Percentiles rank a stretch among this genome's conserved stretches.
phyloP scores from a whole-genome alignment of 1,140 invertebrate genomes.

The Sarcophaga peregrina region DNA sequence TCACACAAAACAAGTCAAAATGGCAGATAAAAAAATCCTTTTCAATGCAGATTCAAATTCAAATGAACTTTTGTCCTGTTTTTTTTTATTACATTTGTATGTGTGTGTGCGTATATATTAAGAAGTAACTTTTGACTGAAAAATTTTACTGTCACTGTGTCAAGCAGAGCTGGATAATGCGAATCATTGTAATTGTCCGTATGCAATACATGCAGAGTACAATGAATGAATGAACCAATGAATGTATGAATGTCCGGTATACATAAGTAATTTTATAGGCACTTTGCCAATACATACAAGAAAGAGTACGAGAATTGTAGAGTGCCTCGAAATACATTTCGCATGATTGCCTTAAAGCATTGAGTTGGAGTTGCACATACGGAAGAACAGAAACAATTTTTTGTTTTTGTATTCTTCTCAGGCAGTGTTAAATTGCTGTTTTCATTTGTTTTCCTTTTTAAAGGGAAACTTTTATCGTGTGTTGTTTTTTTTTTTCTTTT shows the following conservation, averaged over 20 bases:
- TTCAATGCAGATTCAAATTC: constrained; percentile 9
- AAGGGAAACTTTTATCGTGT: neutral
- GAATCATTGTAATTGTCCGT: too few species aligned
- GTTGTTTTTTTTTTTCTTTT: constrained; percentile 1
- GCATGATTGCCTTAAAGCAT: too few species aligned
- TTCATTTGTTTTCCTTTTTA: constrained; percentile 8
- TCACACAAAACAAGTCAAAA: neutral
- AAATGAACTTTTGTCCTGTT: constrained; percentile 24
- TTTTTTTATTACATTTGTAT: neutral
- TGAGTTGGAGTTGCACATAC: too few species aligned
- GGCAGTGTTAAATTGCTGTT: neutral
- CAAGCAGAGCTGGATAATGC: too few species aligned
- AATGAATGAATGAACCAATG: too few species aligned
- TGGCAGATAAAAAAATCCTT: neutral
- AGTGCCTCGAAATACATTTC: too few species aligned
- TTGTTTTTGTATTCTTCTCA: too few species aligned
- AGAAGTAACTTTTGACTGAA: neutral
- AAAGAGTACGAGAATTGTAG: too few species aligned
- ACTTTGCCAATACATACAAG: constrained; percentile 1
- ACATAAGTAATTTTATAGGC: neutral
- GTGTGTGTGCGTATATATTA: neutral
- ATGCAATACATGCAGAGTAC: too few species aligned
- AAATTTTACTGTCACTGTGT: neutral
- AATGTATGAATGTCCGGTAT: too few species aligned
- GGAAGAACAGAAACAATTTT: too few species aligned